A percentile compares a stretch with the other conserved stretches of the same genome.
These are phyloP conservation scores for Hyperoplus lanceolatus DNA, from an alignment of 2,797 vertebrate genomes.

Conservation along the genomic window DNA sequence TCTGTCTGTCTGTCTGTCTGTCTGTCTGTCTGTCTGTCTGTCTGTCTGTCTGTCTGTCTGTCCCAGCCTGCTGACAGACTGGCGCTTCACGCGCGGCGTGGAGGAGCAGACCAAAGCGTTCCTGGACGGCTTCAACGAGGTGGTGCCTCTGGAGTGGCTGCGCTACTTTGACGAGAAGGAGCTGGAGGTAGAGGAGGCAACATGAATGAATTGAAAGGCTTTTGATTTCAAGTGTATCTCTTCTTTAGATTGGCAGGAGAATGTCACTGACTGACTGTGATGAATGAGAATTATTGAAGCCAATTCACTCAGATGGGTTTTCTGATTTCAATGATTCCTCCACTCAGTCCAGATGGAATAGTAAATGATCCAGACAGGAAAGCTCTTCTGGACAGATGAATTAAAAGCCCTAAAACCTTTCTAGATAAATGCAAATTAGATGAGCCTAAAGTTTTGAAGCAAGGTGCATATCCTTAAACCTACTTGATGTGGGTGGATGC, in stretches of 20 bases:
- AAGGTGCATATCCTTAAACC: neutral
- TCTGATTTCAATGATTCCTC: neutral
- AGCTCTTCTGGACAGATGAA: neutral
- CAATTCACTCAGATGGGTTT: neutral
- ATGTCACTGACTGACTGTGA: neutral
- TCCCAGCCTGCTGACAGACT: constrained; percentile 93
- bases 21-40: too few species aligned
- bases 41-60: too few species aligned
- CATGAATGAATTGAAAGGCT: neutral
- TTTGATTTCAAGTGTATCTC: neutral
- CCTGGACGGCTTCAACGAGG: constrained; percentile 97
- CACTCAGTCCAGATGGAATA: neutral
- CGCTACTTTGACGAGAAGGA: constrained; percentile 98
- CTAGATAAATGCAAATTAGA: neutral
- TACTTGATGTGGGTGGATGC: neutral
- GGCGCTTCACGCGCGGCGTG: constrained; percentile 95
- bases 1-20: too few species aligned
- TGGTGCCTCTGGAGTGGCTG: constrained; percentile 96
- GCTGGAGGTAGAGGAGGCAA: constrained; percentile 88
- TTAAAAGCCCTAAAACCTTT: neutral
- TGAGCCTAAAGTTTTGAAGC: neutral
- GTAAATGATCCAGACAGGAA: neutral
- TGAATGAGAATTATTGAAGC: neutral
- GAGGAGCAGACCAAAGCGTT: constrained; percentile 98
- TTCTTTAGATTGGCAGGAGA: neutral